Evolutionary conservation across 2,797 vertebrate genomes (phyloP).

Genomic region (Falco cherrug): DNA sequence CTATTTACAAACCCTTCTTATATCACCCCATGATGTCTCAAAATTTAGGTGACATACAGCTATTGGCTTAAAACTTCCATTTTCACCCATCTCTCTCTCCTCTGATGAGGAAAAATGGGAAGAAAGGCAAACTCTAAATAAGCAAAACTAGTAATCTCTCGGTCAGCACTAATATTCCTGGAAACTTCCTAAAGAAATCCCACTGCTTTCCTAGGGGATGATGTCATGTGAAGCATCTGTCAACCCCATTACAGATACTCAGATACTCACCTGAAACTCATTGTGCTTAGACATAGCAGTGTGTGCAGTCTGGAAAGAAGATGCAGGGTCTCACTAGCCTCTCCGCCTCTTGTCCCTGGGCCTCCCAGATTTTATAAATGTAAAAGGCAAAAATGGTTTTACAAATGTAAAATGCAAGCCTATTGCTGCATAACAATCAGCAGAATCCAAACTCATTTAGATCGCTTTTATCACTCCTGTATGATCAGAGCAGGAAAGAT

Average conservation of each 20-base stretch:
- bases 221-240: neutral
- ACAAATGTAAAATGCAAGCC: neutral
- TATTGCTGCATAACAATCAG: neutral
- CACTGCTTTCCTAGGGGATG: neutral
- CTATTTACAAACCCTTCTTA: neutral
- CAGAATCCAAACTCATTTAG: neutral
- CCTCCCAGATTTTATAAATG: neutral
- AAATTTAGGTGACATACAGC: neutral
- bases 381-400: neutral
- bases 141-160: neutral
- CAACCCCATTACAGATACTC: neutral
- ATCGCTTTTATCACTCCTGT: neutral
- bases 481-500: neutral
- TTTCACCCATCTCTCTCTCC: neutral
- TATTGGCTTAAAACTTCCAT: neutral
- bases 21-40: neutral
- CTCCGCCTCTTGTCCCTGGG: neutral
- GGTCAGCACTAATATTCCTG: neutral
- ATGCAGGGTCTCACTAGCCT: neutral
- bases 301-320: neutral
- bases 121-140: neutral
- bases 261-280: neutral
- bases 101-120: neutral
- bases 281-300: neutral
- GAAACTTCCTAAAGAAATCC: neutral